Evolutionary conservation across 2,888 invertebrate species (phyloP), one percentile per base, ranked within the genome.

Genomic region (Andrena hattorfiana): DNA sequence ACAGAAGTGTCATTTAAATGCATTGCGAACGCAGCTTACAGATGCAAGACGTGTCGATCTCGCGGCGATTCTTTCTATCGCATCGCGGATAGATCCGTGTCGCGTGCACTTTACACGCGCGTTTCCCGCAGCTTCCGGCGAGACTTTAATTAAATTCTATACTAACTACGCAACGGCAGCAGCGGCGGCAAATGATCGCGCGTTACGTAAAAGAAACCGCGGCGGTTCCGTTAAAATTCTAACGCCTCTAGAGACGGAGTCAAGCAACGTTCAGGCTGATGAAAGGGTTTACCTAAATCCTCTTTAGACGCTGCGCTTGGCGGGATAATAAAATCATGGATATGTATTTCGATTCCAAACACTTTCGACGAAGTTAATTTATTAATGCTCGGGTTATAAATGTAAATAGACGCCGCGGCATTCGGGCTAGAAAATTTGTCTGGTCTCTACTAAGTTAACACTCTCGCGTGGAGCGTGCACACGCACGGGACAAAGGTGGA

Each of bases 251-350:
- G 56, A 66, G 68, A 85, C 49, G 62, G 71, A 77, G 63, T 49
- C 67, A 84, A 77, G 71, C 77, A 76, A 70, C 30, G 69, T 62
- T 63, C 71, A 80, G 70, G 23, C 49, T 13, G 28, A 56, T 63
- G 62, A 76, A 70, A 71, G 28, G 48, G 60, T 90, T 89, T 90
- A 89, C 89, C 87, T 86, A 89, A 79, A 81, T 89, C 89, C 87
- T 89, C 89, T 88, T 83, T 89, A 48, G 89, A 87, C 66, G 87
- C 89, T 89, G 89, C 83, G 76, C 71, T 87, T 82, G 85, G 64
- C 87, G 77, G 79, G 69, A 75, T 79, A 71, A 81, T 60, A 79
- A 87, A 87, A 82, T 42, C 73, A 77, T 23, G 77, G 35, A 76
- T 48, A 77, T 77, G 60, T 73, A 67, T 77, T 82, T 85, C 68